A percentile compares a stretch with the other conserved stretches of the same genome.
Evolutionary conservation across 2,113 vertebrate genomes (phyloP).

Genomic region (Pteruthius melanotis): DNA sequence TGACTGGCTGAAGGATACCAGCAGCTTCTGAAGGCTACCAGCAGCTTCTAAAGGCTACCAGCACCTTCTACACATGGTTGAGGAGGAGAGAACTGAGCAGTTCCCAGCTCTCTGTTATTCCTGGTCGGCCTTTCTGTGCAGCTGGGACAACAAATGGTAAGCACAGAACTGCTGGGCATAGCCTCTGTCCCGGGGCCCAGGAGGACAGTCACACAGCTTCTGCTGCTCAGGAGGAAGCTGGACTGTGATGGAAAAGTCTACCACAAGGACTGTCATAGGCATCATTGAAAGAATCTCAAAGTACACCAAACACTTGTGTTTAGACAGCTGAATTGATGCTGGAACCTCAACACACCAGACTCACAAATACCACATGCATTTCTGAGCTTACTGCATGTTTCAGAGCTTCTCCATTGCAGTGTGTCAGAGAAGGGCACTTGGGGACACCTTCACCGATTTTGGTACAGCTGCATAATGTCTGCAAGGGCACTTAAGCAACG

Average conservation of each 20-base stretch:
- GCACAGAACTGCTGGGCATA: background rate
- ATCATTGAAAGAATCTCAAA: background rate
- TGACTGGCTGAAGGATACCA: background rate
- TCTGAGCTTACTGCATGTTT: background rate
- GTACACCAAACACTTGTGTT: background rate
- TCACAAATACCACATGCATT: background rate
- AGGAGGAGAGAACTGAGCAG: background rate
- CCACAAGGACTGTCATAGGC: background rate
- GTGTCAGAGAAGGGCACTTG: background rate
- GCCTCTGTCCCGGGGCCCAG: background rate
- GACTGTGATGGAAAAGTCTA: background rate
- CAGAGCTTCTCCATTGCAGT: background rate
- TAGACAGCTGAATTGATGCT: background rate
- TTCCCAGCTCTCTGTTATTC: background rate
- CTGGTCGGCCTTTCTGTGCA: background rate
- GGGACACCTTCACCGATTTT: background rate
- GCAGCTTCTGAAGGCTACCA: background rate
- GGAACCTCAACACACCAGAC: background rate
- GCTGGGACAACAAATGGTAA: background rate
- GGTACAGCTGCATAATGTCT: background rate
- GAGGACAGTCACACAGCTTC: background rate
- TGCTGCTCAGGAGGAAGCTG: background rate
- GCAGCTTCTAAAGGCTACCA: background rate
- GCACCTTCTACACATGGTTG: background rate
- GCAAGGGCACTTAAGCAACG: background rate